A percentile compares a stretch with the other conserved stretches of the same genome.
These are phyloP conservation scores for Hypselothyrea guttata DNA, from an alignment of 2,888 invertebrate genomes.

Conservation along the genomic window DNA sequence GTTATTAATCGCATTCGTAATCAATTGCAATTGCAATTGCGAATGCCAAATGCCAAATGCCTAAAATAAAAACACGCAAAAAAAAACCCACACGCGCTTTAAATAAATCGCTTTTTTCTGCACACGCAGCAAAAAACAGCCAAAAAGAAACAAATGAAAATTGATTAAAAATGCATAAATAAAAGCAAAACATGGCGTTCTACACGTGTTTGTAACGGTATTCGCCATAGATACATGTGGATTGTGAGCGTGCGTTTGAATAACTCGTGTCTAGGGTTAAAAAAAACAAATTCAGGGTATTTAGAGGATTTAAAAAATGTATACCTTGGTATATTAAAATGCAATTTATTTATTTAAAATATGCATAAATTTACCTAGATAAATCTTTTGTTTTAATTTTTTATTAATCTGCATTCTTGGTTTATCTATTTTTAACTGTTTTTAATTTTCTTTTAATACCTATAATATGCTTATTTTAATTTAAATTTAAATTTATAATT, in stretches of 20 bases:
- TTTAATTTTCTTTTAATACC: no score
- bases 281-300: no score
- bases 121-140: constrained; percentile 47
- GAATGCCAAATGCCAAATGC: background rate
- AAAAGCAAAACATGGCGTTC: constrained; percentile 18
- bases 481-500: no score
- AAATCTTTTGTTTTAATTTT: no score
- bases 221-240: background rate
- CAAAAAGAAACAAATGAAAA: constrained; percentile 9
- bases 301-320: no score
- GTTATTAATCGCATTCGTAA: constrained; percentile 55
- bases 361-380: no score
- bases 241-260: background rate
- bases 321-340: no score
- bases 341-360: no score
- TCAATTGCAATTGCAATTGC: constrained; percentile 40
- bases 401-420: no score
- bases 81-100: constrained; percentile 17
- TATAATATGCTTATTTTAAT: no score
- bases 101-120: constrained; percentile 57
- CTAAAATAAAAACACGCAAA: constrained; percentile 19
- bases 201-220: constrained; percentile 41
- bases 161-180: constrained; percentile 11
- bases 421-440: no score
- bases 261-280: background rate